Percentiles rank a stretch among this genome's conserved stretches.
phyloP scores from a whole-genome alignment of 1,140 invertebrate genomes.

The Drosophila nigrodunni region DNA sequence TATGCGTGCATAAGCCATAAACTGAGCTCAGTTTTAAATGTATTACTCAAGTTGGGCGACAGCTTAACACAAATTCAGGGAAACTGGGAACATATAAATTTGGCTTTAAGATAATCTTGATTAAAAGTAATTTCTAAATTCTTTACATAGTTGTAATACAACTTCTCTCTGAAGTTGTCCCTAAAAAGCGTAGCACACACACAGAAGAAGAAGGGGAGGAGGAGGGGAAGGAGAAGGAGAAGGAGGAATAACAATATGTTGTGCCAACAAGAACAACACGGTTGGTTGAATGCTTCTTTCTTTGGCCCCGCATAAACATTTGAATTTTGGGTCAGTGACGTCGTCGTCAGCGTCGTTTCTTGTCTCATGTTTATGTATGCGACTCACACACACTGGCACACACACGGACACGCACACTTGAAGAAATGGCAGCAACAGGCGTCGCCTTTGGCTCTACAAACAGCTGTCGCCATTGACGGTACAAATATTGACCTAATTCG shows the following conservation, averaged over 20 bases:
- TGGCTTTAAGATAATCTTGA: conserved; percentile 13
- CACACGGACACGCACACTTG: conserved; percentile 16
- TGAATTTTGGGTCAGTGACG: conserved; percentile 80
- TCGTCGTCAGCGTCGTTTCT: conserved; percentile 36
- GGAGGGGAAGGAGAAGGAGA: no score
- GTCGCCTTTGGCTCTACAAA: conserved; percentile 12
- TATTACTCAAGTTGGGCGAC: no score
- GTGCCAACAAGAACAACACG: not conserved
- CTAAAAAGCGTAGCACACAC: not conserved
- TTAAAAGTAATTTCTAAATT: conserved; percentile 18
- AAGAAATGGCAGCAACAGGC: conserved; percentile 23
- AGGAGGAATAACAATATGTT: conserved; percentile 1
- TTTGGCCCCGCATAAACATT: conserved; percentile 71
- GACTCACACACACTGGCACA: conserved; percentile 34
- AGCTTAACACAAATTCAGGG: not conserved
- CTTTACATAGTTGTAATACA: conserved; percentile 14
- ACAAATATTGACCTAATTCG: conserved; percentile 81
- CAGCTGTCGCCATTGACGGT: conserved; percentile 43
- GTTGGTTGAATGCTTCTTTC: conserved; percentile 24
- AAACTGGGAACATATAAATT: not conserved
- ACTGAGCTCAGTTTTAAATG: no score
- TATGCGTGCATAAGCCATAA: no score
- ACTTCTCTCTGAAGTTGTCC: not conserved
- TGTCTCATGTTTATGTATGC: conserved; percentile 73
- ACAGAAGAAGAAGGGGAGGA: no score